These are phyloP conservation scores for Eledone cirrhosa DNA, from an alignment of 2,888 invertebrate species.

Conservation along the genomic window DNA sequence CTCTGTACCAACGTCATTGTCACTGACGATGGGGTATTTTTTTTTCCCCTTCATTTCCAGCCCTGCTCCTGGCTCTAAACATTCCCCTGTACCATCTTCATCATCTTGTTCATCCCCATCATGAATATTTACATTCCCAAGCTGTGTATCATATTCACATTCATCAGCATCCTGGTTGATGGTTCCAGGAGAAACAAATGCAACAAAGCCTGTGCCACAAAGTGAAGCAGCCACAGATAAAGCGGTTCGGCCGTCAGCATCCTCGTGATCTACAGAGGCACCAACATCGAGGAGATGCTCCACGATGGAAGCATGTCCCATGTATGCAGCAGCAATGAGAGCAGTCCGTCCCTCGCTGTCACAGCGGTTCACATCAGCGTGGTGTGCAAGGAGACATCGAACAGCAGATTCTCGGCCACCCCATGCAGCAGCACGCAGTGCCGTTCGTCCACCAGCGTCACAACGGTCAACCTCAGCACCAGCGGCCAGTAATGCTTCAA, in stretches of 20 bases:
- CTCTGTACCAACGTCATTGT: too few relatives aligned
- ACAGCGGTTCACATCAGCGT: conserved; percentile 67
- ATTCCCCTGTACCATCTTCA: too few relatives aligned
- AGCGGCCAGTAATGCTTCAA: conserved; percentile 75
- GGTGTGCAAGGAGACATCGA: conserved; percentile 73
- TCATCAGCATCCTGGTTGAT: too few relatives aligned
- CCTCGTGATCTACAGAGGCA: conserved; percentile 72
- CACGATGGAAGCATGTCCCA: conserved; percentile 71
- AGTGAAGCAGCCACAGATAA: conserved; percentile 73
- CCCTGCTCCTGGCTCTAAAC: too few relatives aligned
- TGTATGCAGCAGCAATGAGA: conserved; percentile 78
- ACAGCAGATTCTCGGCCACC: conserved; percentile 70
- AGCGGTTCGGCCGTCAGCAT: conserved; percentile 91
- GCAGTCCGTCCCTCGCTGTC: conserved; percentile 69
- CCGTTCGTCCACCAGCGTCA: conserved; percentile 76
- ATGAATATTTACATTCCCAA: too few relatives aligned
- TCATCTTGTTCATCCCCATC: too few relatives aligned
- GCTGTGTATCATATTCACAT: too few relatives aligned
- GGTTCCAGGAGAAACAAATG: too few relatives aligned
- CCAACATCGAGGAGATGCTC: conserved; percentile 70
- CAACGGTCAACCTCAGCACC: conserved; percentile 67
- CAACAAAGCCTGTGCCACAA: conserved; percentile 52
- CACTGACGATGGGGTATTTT: too few relatives aligned
- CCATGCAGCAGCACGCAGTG: conserved; percentile 84
- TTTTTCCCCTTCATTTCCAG: too few relatives aligned